A percentile compares a stretch with the other conserved stretches of the same genome.
Evolutionary conservation across 2,797 vertebrate species (phyloP).

Genomic region (Balearica regulorum): DNA sequence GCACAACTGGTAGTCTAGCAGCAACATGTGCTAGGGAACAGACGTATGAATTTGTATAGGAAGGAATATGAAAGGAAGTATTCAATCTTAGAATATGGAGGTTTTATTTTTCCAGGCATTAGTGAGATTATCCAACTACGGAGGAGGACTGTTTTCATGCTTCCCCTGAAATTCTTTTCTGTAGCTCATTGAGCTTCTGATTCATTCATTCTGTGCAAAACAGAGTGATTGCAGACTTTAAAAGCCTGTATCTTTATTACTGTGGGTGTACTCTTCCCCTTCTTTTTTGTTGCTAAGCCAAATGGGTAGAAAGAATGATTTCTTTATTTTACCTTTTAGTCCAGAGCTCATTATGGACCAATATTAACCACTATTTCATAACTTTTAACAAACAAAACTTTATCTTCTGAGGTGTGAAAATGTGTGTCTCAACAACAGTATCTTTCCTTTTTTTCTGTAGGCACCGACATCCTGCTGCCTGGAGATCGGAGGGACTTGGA

Average conservation of each 20-base stretch:
- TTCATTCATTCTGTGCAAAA: conserved; percentile 46
- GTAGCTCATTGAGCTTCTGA: conserved; percentile 13
- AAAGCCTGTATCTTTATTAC: conserved; percentile 13
- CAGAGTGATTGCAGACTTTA: background rate
- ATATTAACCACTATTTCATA: background rate
- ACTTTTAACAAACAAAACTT: background rate
- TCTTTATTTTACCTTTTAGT: background rate
- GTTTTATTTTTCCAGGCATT: conserved; percentile 24
- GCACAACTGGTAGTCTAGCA: background rate
- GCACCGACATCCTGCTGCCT: background rate
- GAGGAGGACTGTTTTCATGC: conserved; percentile 10
- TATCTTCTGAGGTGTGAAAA: background rate
- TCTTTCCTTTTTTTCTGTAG: background rate
- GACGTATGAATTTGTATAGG: background rate
- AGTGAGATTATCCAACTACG: background rate
- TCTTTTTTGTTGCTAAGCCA: background rate
- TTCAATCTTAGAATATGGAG: background rate
- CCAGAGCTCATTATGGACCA: background rate
- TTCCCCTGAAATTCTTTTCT: conserved; percentile 29
- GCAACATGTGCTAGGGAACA: background rate
- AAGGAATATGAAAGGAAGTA: conserved; percentile 25
- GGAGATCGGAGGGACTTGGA: background rate
- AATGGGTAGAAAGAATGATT: background rate
- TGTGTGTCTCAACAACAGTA: background rate
- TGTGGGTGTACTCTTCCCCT: background rate